Evolutionary conservation across 1,140 invertebrate genomes (phyloP), one percentile per base, ranked within the genome.

Genomic region (Heterodera schachtii): DNA sequence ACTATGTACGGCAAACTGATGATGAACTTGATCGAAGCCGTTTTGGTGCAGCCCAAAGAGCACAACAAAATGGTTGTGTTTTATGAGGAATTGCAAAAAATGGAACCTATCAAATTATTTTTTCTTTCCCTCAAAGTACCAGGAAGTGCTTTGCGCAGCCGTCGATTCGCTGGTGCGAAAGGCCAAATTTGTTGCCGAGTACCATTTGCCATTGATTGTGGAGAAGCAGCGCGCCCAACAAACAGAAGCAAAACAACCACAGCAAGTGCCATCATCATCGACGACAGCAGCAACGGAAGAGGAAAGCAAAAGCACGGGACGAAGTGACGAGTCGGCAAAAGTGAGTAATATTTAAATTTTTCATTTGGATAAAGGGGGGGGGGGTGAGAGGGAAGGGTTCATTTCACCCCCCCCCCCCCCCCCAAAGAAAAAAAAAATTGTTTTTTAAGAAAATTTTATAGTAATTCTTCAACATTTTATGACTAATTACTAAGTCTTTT

Each of bases 1-100:
- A 82, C 83, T 5, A 85, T 85, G 84, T 85, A 86, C 60, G 73
- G 57, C 21, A 85, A 85, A 52, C 75, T 85, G 71, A 85, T 87
- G 80, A 81, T 87, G 83, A 85, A 87, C 71, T 74, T 87, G 43
- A 70, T 82, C 60, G 84, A 85, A 69, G 73, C 83, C 31, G 43
- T 85, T 43, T 21, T 85, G 21, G 84, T 67, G n/a, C 75, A 86
- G n/a, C 49, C 46, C 49, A 81, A 86, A 21, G 41, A 86, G 8
- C 21, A 47, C 64, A 47, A 4, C 4, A 44, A 13, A 47, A 64
- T 69, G 70, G 66, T 69, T 71, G 69, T 7, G 19, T n/a, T 66
- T n/a, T 43, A 4, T 66, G 9, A 19, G 6, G n/a, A 16, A 5
- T 43, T 75, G 13, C 4, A 52, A 60, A 52, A 77, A n/a, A 0